Evolutionary conservation across 2,888 invertebrate genomes (phyloP).

Genomic region (Protophormia terraenovae): DNA sequence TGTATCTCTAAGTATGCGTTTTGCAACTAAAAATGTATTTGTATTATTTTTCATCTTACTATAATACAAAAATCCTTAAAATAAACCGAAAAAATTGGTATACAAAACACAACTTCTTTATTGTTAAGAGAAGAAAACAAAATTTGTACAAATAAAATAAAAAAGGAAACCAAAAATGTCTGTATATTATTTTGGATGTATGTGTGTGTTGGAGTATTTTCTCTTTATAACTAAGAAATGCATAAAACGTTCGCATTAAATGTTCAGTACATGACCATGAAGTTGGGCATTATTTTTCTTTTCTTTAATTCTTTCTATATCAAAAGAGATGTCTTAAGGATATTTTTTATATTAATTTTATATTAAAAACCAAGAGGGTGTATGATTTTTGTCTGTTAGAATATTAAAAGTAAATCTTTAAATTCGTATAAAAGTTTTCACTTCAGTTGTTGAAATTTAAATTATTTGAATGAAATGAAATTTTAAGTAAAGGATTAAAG

Average conservation of each 20-base stretch:
- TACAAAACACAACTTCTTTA: slow-evolving; percentile 40
- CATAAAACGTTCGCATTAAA: slow-evolving; percentile 52
- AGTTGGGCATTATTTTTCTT: slow-evolving; percentile 34
- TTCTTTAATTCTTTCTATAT: slow-evolving; percentile 4
- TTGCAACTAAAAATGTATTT: slow-evolving; percentile 33
- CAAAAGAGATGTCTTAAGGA: not conserved
- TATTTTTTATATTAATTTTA: slow-evolving; percentile 6
- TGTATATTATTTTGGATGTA: not conserved
- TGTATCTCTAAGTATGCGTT: slow-evolving; percentile 11
- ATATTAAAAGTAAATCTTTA: slow-evolving; percentile 28
- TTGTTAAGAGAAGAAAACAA: slow-evolving; percentile 30
- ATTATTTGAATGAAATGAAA: not conserved
- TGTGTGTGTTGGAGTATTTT: not conserved
- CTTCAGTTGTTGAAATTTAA: not conserved
- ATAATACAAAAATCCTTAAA: slow-evolving; percentile 45
- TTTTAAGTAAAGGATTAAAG: not conserved
- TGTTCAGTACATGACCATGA: slow-evolving; percentile 47
- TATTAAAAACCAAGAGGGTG: slow-evolving; percentile 27
- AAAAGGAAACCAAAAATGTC: slow-evolving; percentile 8
- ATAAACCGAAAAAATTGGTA: slow-evolving; percentile 39
- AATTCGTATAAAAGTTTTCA: not conserved
- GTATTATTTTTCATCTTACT: slow-evolving; percentile 34
- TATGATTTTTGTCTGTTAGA: slow-evolving; percentile 5
- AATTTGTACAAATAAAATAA: not conserved
- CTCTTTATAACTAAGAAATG: slow-evolving; percentile 48